Percentiles rank a stretch among this genome's conserved stretches.
Evolutionary conservation across 2,797 vertebrate genomes (phyloP).

Genomic region (Vultur gryphus): DNA sequence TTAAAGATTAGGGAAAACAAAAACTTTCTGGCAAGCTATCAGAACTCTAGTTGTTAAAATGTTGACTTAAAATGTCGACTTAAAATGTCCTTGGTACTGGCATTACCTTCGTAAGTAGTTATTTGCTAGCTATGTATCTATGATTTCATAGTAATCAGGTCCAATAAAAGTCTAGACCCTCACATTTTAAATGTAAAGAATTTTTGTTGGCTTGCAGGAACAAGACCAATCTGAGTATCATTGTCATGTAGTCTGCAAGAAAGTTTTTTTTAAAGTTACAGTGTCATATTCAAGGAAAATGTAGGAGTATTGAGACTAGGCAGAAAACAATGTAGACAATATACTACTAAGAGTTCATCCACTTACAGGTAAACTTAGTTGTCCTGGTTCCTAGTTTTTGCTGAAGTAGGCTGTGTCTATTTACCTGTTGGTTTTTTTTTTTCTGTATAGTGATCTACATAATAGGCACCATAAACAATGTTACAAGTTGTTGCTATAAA

Average conservation of each 20-base stretch:
- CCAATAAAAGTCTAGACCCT: neutral
- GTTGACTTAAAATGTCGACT: neutral
- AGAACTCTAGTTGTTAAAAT: neutral
- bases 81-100: neutral
- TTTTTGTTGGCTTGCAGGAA: neutral
- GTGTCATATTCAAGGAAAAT: neutral
- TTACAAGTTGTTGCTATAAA: neutral
- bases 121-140: neutral
- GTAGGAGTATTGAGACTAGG: neutral
- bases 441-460: neutral
- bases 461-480: neutral
- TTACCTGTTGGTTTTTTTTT: neutral
- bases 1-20: neutral
- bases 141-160: neutral
- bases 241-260: neutral
- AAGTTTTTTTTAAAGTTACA: neutral
- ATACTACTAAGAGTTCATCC: neutral
- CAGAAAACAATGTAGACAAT: neutral
- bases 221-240: neutral
- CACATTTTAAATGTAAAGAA: neutral
- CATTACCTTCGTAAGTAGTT: neutral
- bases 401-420: neutral
- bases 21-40: neutral
- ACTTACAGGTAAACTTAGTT: neutral
- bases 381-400: neutral